phyloP scores from a whole-genome alignment of 2,113 vertebrate genomes.

The Mirounga angustirostris region DNA sequence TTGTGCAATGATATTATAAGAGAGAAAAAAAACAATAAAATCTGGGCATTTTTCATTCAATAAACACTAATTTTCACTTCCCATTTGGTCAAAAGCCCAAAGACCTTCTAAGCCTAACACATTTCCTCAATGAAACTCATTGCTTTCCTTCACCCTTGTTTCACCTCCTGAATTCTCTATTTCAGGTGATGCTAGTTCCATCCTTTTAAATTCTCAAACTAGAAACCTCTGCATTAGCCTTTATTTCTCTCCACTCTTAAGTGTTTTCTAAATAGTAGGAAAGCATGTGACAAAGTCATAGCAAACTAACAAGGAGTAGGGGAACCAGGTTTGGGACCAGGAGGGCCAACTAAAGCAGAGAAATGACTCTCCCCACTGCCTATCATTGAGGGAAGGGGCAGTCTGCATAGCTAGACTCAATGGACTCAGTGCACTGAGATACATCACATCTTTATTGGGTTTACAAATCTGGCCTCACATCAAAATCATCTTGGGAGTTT shows the following conservation, averaged over 20 bases:
- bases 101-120: not conserved
- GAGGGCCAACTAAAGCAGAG: not conserved
- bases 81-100: not conserved
- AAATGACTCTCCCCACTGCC: not conserved
- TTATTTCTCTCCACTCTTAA: not conserved
- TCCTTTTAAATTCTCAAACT: conserved; percentile 10
- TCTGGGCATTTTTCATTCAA: not conserved
- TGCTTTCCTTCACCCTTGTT: not conserved
- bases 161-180: not conserved
- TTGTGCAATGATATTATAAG: not conserved
- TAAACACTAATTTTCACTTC: not conserved
- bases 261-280: not conserved
- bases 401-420: not conserved
- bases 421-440: not conserved
- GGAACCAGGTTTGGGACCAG: not conserved
- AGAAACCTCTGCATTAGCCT: not conserved
- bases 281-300: not conserved
- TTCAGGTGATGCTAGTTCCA: not conserved
- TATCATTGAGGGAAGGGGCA: not conserved
- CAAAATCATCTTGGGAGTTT: not conserved
- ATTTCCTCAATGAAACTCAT: not conserved
- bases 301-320: not conserved
- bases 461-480: not conserved
- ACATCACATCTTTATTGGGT: no score
- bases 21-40: not conserved